Percentiles rank a stretch among this genome's conserved stretches.
Evolutionary conservation across 2,797 vertebrate species (phyloP).

Genomic region (Aselliscus stoliczkanus): DNA sequence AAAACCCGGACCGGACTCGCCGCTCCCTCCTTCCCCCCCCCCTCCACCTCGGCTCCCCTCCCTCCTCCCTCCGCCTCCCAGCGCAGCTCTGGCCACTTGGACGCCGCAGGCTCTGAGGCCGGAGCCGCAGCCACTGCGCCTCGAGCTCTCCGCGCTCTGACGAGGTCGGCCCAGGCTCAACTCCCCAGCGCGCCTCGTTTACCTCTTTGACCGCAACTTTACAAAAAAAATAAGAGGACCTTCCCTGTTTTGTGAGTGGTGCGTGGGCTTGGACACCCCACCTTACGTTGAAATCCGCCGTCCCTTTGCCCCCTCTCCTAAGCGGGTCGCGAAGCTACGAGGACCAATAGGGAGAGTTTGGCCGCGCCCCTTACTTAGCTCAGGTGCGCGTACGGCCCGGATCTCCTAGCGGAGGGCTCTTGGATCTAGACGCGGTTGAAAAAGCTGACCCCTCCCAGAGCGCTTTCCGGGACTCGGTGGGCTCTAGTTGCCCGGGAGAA

Average conservation of each 20-base stretch:
- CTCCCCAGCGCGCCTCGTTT: slow-evolving; percentile 6
- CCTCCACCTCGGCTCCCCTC: slow-evolving; percentile 44
- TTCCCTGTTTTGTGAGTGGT: neutral
- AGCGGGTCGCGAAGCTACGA: neutral
- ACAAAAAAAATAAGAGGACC: neutral
- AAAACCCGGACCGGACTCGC: slow-evolving; percentile 96
- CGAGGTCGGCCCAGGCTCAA: slow-evolving; percentile 27
- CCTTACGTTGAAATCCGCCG: neutral
- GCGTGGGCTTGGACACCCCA: slow-evolving; percentile 9
- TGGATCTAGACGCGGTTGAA: neutral
- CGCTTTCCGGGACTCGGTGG: neutral
- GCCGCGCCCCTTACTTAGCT: neutral
- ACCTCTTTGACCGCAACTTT: slow-evolving; percentile 62
- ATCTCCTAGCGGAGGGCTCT: neutral
- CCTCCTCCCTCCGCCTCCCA: slow-evolving; percentile 58
- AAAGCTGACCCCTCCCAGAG: neutral
- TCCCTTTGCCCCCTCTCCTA: neutral
- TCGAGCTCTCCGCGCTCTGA: slow-evolving; percentile 11
- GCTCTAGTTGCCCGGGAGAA: neutral
- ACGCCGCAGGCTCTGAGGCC: slow-evolving; percentile 61
- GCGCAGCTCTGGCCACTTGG: slow-evolving; percentile 72
- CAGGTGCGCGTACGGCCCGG: neutral
- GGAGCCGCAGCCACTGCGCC: slow-evolving; percentile 51
- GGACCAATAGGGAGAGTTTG: neutral
- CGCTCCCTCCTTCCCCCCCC: slow-evolving; percentile 51